Evolutionary conservation across 2,797 vertebrate genomes (phyloP), one percentile per base, ranked within the genome.

Genomic region (Sebastes kiyomatsui): DNA sequence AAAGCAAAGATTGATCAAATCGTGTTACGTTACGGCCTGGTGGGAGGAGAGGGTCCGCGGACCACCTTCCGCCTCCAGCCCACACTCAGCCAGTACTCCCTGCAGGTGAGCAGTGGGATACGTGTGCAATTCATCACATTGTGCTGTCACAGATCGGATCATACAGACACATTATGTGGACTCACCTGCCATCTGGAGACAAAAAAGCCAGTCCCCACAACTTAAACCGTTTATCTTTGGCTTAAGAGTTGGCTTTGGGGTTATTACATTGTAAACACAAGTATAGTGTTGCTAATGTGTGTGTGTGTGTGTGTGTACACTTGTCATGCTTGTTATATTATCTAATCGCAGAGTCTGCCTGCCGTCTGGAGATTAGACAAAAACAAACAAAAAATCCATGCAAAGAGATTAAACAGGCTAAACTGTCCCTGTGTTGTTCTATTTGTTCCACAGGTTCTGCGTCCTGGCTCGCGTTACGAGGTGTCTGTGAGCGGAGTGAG

Each of bases 61-160:
- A 98, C 98, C 72, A 97, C 96, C 35, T 98, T 99, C 94, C 97
- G 97, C 79, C 96, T 99, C 32, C 98, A 98, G 95, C 97, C 98
- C 25, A 97, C 97, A 6, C 95, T 99, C 82, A 99, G 97, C 94
- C 98, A 99, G 88, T 99, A 99, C 92, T 98, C 99, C 10, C 96
- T 99, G 82, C 99, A 99, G 95, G 98, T 98, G 65, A 80, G 87
- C 9, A 35, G 6, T 6, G 52, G 22, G 52, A 23, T 64, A 56
- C 22, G 56, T 64, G 68, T 67, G 71, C 33, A 56, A 58, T 75
- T 59, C 6, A 67, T 80, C 75, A 30, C 74, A 54, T 56, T 52
- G 14, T 7, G 6, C 13, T n/a, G 56, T 80, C 79, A 62, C 18
- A 56, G 58, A 79, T 79, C 22, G 25, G 56, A 87, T 84, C 73